Evolutionary conservation across 2,888 invertebrate species (phyloP).

Genomic region (Trichacis sp.): DNA sequence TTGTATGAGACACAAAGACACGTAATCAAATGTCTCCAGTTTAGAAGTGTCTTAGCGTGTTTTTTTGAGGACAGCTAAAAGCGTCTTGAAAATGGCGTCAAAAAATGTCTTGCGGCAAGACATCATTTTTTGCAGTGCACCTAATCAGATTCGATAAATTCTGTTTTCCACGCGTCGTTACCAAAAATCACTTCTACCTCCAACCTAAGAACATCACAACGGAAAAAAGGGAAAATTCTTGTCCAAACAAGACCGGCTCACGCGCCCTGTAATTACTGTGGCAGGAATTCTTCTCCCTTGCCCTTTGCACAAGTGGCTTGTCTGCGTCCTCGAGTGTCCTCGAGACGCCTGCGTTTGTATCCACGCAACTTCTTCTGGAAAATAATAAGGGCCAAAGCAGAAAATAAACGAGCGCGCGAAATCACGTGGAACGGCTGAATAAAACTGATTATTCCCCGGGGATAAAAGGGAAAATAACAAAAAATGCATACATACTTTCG

Average conservation of each 20-base stretch:
- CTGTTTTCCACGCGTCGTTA: slow-evolving; percentile 3
- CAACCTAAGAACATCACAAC: slow-evolving; percentile 7
- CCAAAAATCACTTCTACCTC: slow-evolving; percentile 9
- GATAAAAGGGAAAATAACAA: neutral
- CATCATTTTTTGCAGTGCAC: too few species aligned
- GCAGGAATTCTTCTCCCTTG: slow-evolving; percentile 16
- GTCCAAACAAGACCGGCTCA: slow-evolving; percentile 29
- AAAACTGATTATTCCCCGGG: neutral
- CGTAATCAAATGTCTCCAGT: too few species aligned
- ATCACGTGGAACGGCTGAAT: neutral
- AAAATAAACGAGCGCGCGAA: neutral
- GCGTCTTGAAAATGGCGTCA: too few species aligned
- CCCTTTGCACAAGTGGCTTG: slow-evolving; percentile 36
- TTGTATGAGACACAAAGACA: too few species aligned
- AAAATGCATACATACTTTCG: neutral
- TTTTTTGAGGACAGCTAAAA: too few species aligned
- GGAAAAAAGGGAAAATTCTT: slow-evolving; percentile 17
- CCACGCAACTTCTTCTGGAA: slow-evolving; percentile 18
- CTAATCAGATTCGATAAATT: too few species aligned
- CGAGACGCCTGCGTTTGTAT: slow-evolving; percentile 19
- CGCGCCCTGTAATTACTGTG: slow-evolving; percentile 33
- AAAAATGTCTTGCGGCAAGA: too few species aligned
- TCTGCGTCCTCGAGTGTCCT: slow-evolving; percentile 32
- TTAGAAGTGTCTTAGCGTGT: too few species aligned
- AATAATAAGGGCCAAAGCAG: neutral